These are phyloP conservation scores for Heliconius hortense DNA, from an alignment of 2,888 invertebrate species.

Conservation along the genomic window DNA sequence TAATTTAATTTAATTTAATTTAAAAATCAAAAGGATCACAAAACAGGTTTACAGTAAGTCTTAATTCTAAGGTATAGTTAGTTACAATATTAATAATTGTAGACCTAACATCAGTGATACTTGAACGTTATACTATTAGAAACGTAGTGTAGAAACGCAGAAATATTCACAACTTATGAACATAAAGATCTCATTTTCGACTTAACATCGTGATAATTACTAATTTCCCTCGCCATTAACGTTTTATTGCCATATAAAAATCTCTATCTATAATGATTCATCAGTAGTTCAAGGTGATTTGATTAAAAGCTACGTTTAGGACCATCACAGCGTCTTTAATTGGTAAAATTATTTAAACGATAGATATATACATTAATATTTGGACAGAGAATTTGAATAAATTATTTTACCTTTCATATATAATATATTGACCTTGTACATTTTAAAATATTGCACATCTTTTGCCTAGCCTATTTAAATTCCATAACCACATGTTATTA, in stretches of 20 bases:
- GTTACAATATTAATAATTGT: too few relatives aligned
- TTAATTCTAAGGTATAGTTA: too few relatives aligned
- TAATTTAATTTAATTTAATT: too few relatives aligned
- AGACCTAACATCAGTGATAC: too few relatives aligned
- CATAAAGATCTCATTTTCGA: neutral
- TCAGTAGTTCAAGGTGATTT: constrained; percentile 20
- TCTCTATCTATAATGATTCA: constrained; percentile 12
- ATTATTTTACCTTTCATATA: constrained; percentile 1
- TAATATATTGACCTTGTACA: neutral
- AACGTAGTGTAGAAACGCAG: too few relatives aligned
- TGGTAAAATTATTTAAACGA: neutral
- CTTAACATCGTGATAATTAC: neutral
- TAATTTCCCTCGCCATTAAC: constrained; percentile 6
- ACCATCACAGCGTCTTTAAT: neutral
- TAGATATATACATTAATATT: neutral
- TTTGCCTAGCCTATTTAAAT: too few relatives aligned
- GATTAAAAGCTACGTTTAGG: neutral
- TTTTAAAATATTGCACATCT: neutral
- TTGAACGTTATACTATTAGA: too few relatives aligned
- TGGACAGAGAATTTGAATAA: neutral
- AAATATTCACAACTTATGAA: neutral
- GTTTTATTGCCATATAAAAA: constrained; percentile 13
- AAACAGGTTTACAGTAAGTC: too few relatives aligned
- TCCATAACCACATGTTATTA: too few relatives aligned
- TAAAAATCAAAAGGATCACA: too few relatives aligned